These are phyloP conservation scores for Anniella stebbinsi DNA, from an alignment of 2,797 vertebrate species.

Conservation along the genomic window DNA sequence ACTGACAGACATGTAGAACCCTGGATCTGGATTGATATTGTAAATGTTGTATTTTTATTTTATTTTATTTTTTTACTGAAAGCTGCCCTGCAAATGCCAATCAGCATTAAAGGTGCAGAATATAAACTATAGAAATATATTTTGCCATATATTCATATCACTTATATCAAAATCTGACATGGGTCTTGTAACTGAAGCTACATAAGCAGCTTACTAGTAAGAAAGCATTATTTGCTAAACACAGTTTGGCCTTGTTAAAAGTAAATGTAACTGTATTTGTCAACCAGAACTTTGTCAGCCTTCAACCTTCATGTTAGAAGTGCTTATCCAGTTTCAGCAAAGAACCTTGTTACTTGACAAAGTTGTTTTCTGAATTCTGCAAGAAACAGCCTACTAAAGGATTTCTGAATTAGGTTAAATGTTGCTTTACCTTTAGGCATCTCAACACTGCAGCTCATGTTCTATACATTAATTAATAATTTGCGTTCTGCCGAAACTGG, in stretches of 20 bases:
- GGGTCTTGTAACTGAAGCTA: slow-evolving; percentile 7
- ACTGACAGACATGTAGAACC: neutral
- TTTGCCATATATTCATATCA: neutral
- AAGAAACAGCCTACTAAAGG: neutral
- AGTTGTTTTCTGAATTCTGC: neutral
- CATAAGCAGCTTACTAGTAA: neutral
- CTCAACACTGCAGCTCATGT: neutral
- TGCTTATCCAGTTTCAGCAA: neutral
- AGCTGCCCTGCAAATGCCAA: neutral
- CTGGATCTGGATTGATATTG: neutral
- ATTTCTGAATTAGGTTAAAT: neutral
- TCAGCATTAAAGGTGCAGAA: neutral
- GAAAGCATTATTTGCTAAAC: neutral
- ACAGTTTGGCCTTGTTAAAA: slow-evolving; percentile 6
- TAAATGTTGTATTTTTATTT: neutral
- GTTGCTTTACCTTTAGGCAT: slow-evolving; percentile 2
- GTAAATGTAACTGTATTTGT: slow-evolving; percentile 18
- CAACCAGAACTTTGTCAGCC: neutral
- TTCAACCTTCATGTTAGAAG: neutral
- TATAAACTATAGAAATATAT: neutral
- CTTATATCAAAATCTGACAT: neutral
- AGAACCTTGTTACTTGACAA: neutral
- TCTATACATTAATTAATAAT: neutral
- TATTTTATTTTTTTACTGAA: neutral
- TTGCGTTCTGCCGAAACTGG: slow-evolving; percentile 3